A percentile compares a stretch with the other conserved stretches of the same genome.
These are phyloP conservation scores for Panorpa germanica DNA, from an alignment of 2,888 invertebrate genomes.

Conservation along the genomic window DNA sequence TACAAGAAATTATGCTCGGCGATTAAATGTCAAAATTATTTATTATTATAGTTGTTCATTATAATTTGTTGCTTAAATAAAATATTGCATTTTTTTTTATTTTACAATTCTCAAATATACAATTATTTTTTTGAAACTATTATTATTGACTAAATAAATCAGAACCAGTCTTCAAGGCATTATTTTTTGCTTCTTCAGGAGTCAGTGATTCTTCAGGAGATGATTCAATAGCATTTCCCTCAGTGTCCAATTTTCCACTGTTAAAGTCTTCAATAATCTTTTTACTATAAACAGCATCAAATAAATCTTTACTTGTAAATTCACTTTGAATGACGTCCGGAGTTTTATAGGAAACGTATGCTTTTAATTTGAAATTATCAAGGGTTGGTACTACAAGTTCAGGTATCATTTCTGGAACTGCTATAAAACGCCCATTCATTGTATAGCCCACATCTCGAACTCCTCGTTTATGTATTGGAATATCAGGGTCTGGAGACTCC, in stretches of 20 bases:
- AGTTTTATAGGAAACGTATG: slow-evolving; percentile 82
- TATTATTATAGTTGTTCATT: no score
- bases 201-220: slow-evolving; percentile 51
- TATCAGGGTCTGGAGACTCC: slow-evolving; percentile 32
- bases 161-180: slow-evolving; percentile 57
- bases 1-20: slow-evolving; percentile 27
- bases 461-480: slow-evolving; percentile 52
- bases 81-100: neutral
- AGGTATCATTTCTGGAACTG: slow-evolving; percentile 76
- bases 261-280: slow-evolving; percentile 64
- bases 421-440: slow-evolving; percentile 32
- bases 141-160: slow-evolving; percentile 41
- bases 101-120: neutral
- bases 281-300: slow-evolving; percentile 57
- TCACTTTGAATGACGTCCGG: slow-evolving; percentile 56
- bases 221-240: slow-evolving; percentile 50
- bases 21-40: no score
- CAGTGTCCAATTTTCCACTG: slow-evolving; percentile 42
- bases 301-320: slow-evolving; percentile 69
- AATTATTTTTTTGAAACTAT: slow-evolving; percentile 2
- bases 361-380: slow-evolving; percentile 63
- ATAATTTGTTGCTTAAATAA: slow-evolving; percentile 4
- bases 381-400: slow-evolving; percentile 86
- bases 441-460: slow-evolving; percentile 42
- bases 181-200: slow-evolving; percentile 47